phyloP scores from a whole-genome alignment of 2,888 invertebrate species.

The Ganaspis brasiliensis region DNA sequence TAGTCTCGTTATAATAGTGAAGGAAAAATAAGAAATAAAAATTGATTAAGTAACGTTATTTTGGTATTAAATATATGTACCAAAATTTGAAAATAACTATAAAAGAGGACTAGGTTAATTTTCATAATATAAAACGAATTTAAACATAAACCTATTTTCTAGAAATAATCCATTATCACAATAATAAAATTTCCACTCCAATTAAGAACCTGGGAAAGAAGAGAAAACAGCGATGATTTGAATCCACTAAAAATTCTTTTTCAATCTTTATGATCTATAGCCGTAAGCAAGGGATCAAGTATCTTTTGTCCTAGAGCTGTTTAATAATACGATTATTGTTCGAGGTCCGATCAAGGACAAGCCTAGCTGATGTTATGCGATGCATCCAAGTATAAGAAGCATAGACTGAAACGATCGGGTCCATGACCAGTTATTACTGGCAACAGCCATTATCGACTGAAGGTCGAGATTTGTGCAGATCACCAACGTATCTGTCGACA shows the following conservation, averaged over 20 bases:
- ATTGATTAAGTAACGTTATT: too few species aligned
- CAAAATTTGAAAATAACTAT: too few species aligned
- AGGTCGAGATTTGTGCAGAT: conserved; percentile 14
- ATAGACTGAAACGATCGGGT: conserved; percentile 11
- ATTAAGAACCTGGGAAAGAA: neutral
- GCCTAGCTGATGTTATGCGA: neutral
- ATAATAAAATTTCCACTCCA: neutral
- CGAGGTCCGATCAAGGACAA: conserved; percentile 3
- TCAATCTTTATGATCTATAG: neutral
- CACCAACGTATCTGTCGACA: conserved; percentile 8
- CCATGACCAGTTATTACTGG: conserved; percentile 11
- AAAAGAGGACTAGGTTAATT: too few species aligned
- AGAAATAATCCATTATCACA: too few species aligned
- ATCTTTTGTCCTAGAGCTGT: conserved; percentile 2
- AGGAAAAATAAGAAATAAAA: too few species aligned
- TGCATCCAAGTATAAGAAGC: neutral
- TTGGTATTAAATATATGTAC: too few species aligned
- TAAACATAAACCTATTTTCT: too few species aligned
- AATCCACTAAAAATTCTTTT: neutral
- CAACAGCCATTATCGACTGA: conserved; percentile 17
- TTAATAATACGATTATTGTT: conserved; percentile 15
- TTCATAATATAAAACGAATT: too few species aligned
- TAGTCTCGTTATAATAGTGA: too few species aligned
- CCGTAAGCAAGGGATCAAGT: neutral
- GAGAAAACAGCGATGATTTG: neutral